A percentile compares a stretch with the other conserved stretches of the same genome.
phyloP scores from a whole-genome alignment of 2,888 invertebrate genomes.

The Zelleria hepariella region DNA sequence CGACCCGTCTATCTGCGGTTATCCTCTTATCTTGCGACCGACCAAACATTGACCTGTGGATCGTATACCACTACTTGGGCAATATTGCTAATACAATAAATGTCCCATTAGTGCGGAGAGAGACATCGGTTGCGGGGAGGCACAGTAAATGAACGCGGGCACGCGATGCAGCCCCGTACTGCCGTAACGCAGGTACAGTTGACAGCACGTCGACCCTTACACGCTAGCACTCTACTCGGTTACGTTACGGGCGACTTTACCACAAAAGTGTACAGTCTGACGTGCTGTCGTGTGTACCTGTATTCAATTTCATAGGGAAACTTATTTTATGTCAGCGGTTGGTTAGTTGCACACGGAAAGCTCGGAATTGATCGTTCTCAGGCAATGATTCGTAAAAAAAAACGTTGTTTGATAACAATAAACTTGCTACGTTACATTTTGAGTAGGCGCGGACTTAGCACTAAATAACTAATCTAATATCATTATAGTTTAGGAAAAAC shows the following conservation, averaged over 20 bases:
- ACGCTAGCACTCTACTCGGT: no score
- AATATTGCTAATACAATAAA: conserved; percentile 54
- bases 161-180: conserved; percentile 37
- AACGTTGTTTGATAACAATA: no score
- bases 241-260: no score
- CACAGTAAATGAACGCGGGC: conserved; percentile 40
- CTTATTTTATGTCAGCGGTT: conserved; percentile 46
- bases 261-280: no score
- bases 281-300: no score
- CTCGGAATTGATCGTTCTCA: conserved; percentile 39
- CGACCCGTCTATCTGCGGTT: conserved; percentile 26
- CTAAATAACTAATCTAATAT: background rate
- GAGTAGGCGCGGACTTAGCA: background rate
- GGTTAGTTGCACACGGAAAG: conserved; percentile 45
- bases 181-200: background rate
- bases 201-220: no score
- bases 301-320: conserved; percentile 64
- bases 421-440: no score
- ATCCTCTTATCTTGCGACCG: conserved; percentile 30
- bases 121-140: conserved; percentile 47
- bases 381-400: no score
- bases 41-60: conserved; percentile 24
- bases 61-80: conserved; percentile 31
- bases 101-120: conserved; percentile 45
- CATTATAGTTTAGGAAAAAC: background rate